phyloP scores from a whole-genome alignment of 92 coral and sea anemone genomes.

The Parazoanthus atlanticus region DNA sequence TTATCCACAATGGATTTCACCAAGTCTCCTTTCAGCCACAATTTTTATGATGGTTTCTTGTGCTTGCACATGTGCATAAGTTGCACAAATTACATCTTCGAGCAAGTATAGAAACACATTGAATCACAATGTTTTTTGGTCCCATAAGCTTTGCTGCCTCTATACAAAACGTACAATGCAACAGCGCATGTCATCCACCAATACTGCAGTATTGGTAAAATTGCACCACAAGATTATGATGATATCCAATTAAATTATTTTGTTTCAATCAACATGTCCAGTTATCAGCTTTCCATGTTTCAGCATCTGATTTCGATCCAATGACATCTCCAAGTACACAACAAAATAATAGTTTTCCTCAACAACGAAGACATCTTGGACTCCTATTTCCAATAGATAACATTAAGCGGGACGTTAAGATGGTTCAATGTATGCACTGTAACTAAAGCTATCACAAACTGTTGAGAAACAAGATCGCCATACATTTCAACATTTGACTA shows the following conservation, averaged over 20 bases:
- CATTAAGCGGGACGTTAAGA: not conserved
- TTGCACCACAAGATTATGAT: not conserved
- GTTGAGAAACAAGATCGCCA: too few species aligned
- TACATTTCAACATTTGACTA: too few species aligned
- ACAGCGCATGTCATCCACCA: not conserved
- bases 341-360: conserved; percentile 16
- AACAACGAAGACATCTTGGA: conserved; percentile 14
- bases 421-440: not conserved
- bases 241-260: conserved; percentile 3
- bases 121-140: not conserved
- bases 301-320: not conserved
- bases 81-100: not conserved
- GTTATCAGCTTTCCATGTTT: not conserved
- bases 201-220: not conserved
- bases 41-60: not conserved
- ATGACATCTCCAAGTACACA: not conserved
- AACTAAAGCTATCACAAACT: not conserved
- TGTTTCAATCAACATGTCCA: not conserved
- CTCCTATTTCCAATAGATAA: conserved; percentile 1
- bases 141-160: not conserved
- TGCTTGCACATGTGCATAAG: not conserved
- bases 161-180: not conserved
- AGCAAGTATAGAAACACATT: not conserved
- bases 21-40: not conserved
- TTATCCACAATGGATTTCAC: not conserved